Percentiles rank a stretch among this genome's conserved stretches.
Conservation (phyloP, 92 coral and sea anemone genomes). For the Meandrina meandrites region DNA sequence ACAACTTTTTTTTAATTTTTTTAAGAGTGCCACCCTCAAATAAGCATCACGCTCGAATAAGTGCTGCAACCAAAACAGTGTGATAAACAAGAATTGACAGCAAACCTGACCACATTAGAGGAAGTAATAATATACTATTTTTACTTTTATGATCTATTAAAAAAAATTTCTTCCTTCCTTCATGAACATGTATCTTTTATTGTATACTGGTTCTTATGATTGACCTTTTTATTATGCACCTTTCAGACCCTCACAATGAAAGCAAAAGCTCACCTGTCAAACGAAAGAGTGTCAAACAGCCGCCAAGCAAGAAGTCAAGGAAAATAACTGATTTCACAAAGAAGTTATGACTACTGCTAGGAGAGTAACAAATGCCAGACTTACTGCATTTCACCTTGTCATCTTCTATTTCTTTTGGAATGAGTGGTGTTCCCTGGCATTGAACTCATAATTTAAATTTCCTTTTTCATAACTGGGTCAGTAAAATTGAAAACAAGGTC, state of each 20-base stretch:
- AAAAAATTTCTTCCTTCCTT: not conserved
- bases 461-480: not conserved
- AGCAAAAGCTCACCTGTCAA: constrained; percentile 12
- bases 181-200: no score
- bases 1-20: no score
- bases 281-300: constrained; percentile 12
- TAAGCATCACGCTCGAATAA: no score
- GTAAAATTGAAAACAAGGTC: not conserved
- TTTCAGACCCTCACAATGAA: constrained; percentile 10
- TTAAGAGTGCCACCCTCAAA: no score
- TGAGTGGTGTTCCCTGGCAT: not conserved
- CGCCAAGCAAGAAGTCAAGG: constrained; percentile 8
- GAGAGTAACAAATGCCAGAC: no score
- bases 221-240: not conserved
- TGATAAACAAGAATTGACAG: no score
- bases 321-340: constrained; percentile 40
- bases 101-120: no score
- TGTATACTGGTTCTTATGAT: not conserved
- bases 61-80: no score
- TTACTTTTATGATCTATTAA: no score
- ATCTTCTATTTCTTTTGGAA: not conserved
- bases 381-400: not conserved
- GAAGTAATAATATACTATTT: no score
- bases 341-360: not conserved
- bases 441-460: not conserved